Evolutionary conservation across 2,888 invertebrate genomes (phyloP), one percentile per base, ranked within the genome.

Genomic region (Drosophila fungiperda): DNA sequence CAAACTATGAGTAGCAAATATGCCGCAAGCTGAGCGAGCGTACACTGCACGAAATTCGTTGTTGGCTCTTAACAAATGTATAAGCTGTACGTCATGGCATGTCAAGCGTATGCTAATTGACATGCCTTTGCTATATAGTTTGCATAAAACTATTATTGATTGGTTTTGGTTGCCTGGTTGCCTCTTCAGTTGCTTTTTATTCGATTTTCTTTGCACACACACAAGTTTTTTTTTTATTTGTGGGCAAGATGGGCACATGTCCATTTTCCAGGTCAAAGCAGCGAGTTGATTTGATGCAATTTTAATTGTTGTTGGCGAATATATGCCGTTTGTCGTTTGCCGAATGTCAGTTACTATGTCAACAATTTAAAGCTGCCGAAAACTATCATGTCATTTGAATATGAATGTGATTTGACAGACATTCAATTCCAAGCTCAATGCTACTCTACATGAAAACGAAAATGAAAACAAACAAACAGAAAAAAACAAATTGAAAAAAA

Each of bases 371-470:
- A 58, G 55, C 73, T 45, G 63, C 35, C 49, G 48, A 80, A 80
- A 57, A 57, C 52, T 78, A 78, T 78, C 53, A n/a, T n/a, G 40
- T 48, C 45, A 71, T 78, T 70, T 74, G 40, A 74, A 77, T 71
- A 61, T 67, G 58, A 74, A 61, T 73, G 52, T 64, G 74, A 82
- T 72, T 59, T 73, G 61, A 59, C 55, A 72, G 70, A 70, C 65
- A 87, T 70, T 73, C 66, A 76, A 76, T 76, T 76, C 72, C 54
- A 26, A 38, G 26, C 55, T 73, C 76, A 82, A 82, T 75, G 76
- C 65, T 71, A 26, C 4, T 38, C 12, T 26, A 79, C 68, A 68
- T 74, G 73, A 69, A 79, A 73, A 59, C 49, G 71, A 76, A 74
- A 75, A 53, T 49, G 48, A 68, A 69, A 58, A 62, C 54, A 60